Evolutionary conservation across 92 coral and sea anemone genomes (phyloP).

Genomic region (Phenganax stokvisi): DNA sequence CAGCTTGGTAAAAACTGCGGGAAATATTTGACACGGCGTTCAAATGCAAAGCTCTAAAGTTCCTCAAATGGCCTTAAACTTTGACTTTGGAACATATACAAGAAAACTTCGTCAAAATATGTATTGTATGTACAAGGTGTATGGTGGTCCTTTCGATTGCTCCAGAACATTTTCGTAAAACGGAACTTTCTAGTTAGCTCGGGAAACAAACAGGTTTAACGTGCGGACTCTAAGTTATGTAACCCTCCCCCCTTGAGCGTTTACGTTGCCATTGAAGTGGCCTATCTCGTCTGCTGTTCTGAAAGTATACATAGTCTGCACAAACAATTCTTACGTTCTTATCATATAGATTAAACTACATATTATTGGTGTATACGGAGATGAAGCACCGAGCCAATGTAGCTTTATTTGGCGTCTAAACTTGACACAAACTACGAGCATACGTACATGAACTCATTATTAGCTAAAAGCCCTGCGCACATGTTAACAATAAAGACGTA

Average conservation of each 20-base stretch:
- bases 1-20: slow-evolving; percentile 8
- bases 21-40: background rate
- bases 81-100: background rate
- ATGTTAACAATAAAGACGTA: no score
- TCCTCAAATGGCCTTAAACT: background rate
- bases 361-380: background rate
- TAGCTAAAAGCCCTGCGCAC: no score
- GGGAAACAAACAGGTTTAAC: background rate
- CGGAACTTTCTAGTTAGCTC: background rate
- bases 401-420: background rate
- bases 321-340: background rate
- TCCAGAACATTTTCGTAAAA: background rate
- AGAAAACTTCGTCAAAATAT: background rate
- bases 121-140: background rate
- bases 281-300: slow-evolving; percentile 3
- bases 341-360: no score
- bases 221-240: background rate
- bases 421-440: no score
- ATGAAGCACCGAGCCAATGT: background rate
- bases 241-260: background rate
- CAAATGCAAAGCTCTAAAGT: background rate
- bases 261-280: background rate
- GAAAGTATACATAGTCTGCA: background rate
- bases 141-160: background rate
- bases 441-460: no score